A percentile compares a stretch with the other conserved stretches of the same genome.
Evolutionary conservation across 2,888 invertebrate species (phyloP).

Genomic region (Nomada lathburiana): DNA sequence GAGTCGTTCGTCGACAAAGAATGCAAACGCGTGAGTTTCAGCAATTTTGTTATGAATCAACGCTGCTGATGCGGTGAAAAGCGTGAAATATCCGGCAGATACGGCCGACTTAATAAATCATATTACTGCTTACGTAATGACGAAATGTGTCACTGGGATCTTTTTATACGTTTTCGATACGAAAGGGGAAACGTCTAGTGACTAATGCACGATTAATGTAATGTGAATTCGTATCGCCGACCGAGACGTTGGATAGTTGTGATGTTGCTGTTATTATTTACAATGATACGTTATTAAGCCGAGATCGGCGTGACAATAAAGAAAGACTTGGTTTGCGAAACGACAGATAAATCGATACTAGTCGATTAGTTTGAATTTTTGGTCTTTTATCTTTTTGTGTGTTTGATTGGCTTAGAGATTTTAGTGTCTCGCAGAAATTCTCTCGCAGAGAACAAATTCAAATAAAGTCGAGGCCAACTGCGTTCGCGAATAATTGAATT

Average conservation of each 20-base stretch:
- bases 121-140: constrained; percentile 23
- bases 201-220: background rate
- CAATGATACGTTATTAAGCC: background rate
- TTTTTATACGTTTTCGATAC: background rate
- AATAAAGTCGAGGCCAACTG: no score
- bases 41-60: constrained; percentile 36
- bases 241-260: background rate
- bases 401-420: no score
- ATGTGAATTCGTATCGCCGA: background rate
- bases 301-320: background rate
- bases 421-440: no score
- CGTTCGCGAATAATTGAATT: no score
- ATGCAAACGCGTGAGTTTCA: background rate
- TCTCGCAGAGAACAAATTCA: no score
- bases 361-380: no score
- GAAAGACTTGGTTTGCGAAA: background rate
- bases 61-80: constrained; percentile 22
- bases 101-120: constrained; percentile 12
- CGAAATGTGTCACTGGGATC: constrained; percentile 24
- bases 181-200: background rate
- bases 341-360: background rate
- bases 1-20: constrained; percentile 33
- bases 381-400: no score
- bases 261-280: background rate
- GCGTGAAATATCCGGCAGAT: constrained; percentile 18